phyloP scores from a whole-genome alignment of 2,113 vertebrate genomes.

The Phyllopteryx taeniolatus region DNA sequence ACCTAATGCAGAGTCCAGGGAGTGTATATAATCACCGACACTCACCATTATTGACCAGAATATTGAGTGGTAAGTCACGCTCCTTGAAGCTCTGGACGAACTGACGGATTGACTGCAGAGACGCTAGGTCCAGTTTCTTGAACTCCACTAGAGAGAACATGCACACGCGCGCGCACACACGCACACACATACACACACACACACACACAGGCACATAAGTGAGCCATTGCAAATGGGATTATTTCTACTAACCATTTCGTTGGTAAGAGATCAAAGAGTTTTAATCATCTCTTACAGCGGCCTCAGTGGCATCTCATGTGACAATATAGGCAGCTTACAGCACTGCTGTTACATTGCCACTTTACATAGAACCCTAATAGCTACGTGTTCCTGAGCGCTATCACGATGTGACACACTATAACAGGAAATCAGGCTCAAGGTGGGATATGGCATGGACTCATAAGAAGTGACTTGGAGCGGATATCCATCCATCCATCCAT shows the following conservation, averaged over 20 bases:
- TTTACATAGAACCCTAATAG: slow-evolving; percentile 20
- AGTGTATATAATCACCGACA: slow-evolving; percentile 15
- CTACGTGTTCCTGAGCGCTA: slow-evolving; percentile 28
- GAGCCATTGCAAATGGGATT: slow-evolving; percentile 53
- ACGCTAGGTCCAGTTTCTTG: slow-evolving; percentile 81
- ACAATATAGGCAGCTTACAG: slow-evolving; percentile 16
- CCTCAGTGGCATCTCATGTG: slow-evolving; percentile 17
- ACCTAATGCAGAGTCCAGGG: neutral
- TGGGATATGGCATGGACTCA: slow-evolving; percentile 32
- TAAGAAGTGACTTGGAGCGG: slow-evolving; percentile 8
- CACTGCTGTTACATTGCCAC: neutral
- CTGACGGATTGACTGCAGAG: slow-evolving; percentile 77
- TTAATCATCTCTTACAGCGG: slow-evolving; percentile 49
- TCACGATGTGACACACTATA: slow-evolving; percentile 31
- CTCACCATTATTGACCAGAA: slow-evolving; percentile 91
- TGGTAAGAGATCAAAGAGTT: slow-evolving; percentile 60
- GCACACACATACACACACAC: slow-evolving; percentile 9
- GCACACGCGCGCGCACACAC: slow-evolving; percentile 19
- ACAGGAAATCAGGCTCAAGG: slow-evolving; percentile 22
- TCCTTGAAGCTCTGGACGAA: slow-evolving; percentile 80
- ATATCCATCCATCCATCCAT: neutral
- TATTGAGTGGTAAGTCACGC: slow-evolving; percentile 76
- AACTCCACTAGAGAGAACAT: slow-evolving; percentile 79
- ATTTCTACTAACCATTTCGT: slow-evolving; percentile 43
- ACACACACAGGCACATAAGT: slow-evolving; percentile 10